Percentiles rank a stretch among this genome's conserved stretches.
These are phyloP conservation scores for Rhynchonycteris naso DNA, from an alignment of 2,797 vertebrate species.

Conservation along the genomic window DNA sequence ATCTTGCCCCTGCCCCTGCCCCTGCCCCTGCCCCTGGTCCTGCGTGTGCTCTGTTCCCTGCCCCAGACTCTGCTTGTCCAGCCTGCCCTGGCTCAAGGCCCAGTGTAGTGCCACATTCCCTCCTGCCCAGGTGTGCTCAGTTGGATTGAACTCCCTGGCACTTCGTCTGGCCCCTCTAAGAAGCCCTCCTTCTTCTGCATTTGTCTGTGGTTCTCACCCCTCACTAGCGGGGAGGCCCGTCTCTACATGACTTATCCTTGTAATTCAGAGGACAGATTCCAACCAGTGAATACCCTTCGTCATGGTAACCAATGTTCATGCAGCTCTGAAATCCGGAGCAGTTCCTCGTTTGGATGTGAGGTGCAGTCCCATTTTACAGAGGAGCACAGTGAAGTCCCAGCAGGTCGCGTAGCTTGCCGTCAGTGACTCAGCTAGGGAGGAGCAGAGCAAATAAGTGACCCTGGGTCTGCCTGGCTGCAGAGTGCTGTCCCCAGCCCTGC, in stretches of 20 bases:
- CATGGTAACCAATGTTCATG: not conserved
- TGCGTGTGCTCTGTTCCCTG: not conserved
- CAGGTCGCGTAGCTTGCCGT: not conserved
- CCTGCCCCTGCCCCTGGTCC: not conserved
- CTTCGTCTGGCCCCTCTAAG: not conserved
- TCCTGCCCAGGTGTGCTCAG: not conserved
- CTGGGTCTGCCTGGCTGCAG: not conserved
- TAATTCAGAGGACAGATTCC: not conserved
- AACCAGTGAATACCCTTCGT: too few relatives aligned
- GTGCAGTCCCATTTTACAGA: not conserved
- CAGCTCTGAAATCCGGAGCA: not conserved
- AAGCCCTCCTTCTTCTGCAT: not conserved
- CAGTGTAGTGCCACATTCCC: accelerated
- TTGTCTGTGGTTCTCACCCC: not conserved
- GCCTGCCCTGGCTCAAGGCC: not conserved
- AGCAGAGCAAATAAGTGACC: not conserved
- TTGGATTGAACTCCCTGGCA: not conserved
- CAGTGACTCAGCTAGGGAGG: not conserved
- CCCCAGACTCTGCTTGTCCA: not conserved
- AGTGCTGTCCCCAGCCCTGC: too few relatives aligned
- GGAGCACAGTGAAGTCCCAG: not conserved
- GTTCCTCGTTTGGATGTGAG: not conserved
- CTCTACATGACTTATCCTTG: not conserved
- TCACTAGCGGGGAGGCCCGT: not conserved
- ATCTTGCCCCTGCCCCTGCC: accelerated